Evolutionary conservation across 2,888 invertebrate species (phyloP).

Genomic region (Diaperis boleti): DNA sequence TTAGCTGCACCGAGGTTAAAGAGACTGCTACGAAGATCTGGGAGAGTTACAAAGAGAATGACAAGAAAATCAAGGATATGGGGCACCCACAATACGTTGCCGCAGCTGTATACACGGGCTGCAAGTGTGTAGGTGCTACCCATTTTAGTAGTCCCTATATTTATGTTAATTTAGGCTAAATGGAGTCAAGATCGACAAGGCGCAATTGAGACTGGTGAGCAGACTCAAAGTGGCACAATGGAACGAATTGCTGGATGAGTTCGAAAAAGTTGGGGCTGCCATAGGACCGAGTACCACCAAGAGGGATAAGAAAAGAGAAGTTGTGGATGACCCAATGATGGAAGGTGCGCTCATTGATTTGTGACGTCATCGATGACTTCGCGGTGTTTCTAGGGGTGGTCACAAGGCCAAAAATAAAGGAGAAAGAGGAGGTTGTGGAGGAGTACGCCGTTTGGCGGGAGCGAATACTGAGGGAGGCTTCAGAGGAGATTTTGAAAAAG

Average conservation of each 20-base stretch:
- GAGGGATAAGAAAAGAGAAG: neutral
- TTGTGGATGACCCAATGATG: conserved; percentile 30
- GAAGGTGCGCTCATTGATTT: conserved; percentile 26
- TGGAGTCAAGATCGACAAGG: conserved; percentile 71
- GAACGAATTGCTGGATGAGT: conserved; percentile 71
- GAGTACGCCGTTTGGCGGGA: conserved; percentile 74
- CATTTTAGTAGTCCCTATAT: conserved; percentile 5
- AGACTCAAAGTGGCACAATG: conserved; percentile 73
- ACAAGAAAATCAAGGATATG: conserved; percentile 69
- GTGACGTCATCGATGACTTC: neutral
- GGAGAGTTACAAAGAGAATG: conserved; percentile 67
- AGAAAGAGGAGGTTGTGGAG: conserved; percentile 64
- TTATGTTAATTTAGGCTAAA: conserved; percentile 63
- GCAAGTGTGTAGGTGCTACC: conserved; percentile 66
- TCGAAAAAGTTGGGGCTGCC: conserved; percentile 66
- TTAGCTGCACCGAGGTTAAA: conserved; percentile 67
- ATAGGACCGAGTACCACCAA: conserved; percentile 48
- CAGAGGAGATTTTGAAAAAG: conserved; percentile 17
- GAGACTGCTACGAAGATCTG: conserved; percentile 70
- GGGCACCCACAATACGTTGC: conserved; percentile 75
- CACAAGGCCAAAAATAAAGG: conserved; percentile 12
- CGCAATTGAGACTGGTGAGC: conserved; percentile 71
- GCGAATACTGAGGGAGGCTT: conserved; percentile 69
- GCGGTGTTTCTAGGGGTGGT: conserved; percentile 1
- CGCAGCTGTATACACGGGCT: conserved; percentile 75